Base-by-base conservation (phyloP, 2,113 vertebrate species). In the Macaca nemestrina region DNA sequence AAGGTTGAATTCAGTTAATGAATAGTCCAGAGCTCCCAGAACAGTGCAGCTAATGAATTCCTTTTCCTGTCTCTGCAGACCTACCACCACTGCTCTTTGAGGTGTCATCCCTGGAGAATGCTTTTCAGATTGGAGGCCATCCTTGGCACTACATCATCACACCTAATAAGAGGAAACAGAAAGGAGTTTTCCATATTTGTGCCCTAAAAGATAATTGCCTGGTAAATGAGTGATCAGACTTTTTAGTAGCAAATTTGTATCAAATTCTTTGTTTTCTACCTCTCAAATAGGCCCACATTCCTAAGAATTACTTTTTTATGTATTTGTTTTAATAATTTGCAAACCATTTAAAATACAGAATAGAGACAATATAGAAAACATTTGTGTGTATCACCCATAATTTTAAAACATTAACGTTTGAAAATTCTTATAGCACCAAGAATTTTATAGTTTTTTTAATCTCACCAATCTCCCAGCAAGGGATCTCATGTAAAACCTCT, bases 101-200 rank as follows among this genome's bases (percentile, higher is more conserved):
- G 98, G 99, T 99, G 87, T 99, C 99, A 73, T 99, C 99, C 84
- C 98, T 99, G 98, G 99, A 99, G 97, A 99, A 99, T 79, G 99
- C 99, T 70, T 99, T 99, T 98, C 99, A 99, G 98, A 99, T 99
- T 78, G 99, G 99, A 98, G 99, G 99, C 92, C 99, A 99, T 96
- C 99, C 99, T 50, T 99, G 99, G 99, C 99, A 99, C 98, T 99
- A 99, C 97, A 99, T 99, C 98, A 99, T 99, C 98, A 99, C 99
- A 59, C 99, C 99, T 61, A 99, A 99, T 67, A 99, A 99, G 97
- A 99, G 99, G 98, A 99, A 98, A 72, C 99, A 99, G 96, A 98
- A 98, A 97, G 99, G 99, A 97, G 98, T 99, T 95, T 99, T 99
- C 98, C 99, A 99, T 98, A 99, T 99, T 98, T 99, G 99, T 98